Evolutionary conservation across 2,113 vertebrate species (phyloP).

Genomic region (Passer montanus): DNA sequence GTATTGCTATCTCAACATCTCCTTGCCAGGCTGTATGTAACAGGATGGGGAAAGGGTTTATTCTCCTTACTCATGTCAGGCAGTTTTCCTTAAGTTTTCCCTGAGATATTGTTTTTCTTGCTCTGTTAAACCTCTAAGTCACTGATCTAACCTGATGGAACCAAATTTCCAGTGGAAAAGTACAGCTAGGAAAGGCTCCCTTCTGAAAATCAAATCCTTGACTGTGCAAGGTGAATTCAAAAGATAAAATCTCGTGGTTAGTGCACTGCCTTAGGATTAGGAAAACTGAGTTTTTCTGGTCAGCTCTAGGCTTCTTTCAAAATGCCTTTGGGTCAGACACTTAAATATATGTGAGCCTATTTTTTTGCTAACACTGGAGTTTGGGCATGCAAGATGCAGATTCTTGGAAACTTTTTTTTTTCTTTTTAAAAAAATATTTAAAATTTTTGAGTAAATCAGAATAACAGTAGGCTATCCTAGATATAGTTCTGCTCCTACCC

Average conservation of each 20-base stretch:
- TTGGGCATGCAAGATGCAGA: not conserved
- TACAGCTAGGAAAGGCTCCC: not conserved
- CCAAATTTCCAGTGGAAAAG: constrained; percentile 3
- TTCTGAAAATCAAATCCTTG: not conserved
- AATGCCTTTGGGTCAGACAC: not conserved
- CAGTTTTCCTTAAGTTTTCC: not conserved
- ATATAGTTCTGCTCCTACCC: not conserved
- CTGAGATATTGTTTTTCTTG: not conserved
- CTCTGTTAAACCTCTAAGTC: not conserved
- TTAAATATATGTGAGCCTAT: not conserved
- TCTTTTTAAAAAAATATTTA: no score
- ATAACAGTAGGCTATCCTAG: not conserved
- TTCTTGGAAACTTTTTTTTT: not conserved
- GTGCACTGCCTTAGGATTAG: not conserved
- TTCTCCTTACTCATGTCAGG: not conserved
- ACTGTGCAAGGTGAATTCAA: not conserved
- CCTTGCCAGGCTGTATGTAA: not conserved
- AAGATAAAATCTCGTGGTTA: not conserved
- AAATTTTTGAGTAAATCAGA: not conserved
- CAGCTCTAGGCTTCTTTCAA: not conserved
- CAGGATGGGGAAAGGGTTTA: not conserved
- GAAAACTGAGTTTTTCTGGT: not conserved
- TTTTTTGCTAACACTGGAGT: not conserved
- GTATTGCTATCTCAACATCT: not conserved
- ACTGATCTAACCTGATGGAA: not conserved